Conservation (phyloP, 2,113 vertebrate species). For the Vulpes vulpes region DNA sequence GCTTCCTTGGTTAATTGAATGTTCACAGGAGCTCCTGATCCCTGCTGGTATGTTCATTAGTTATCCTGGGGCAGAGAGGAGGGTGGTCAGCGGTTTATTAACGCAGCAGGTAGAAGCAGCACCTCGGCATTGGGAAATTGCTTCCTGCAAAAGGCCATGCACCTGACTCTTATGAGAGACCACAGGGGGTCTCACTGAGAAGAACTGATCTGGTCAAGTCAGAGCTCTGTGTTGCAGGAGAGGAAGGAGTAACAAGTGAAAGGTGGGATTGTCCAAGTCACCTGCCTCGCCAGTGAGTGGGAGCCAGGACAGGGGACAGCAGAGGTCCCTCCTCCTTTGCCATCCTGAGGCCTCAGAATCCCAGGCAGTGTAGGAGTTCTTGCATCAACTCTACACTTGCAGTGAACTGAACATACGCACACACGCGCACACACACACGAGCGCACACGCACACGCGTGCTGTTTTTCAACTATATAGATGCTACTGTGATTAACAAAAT, state of each 20-base stretch:
- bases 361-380: accelerated
- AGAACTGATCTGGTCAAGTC: not conserved
- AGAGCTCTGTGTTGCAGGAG: not conserved
- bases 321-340: no score
- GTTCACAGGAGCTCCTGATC: not conserved
- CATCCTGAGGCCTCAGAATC: not conserved
- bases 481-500: not conserved
- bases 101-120: not conserved
- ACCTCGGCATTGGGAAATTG: not conserved
- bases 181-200: not conserved
- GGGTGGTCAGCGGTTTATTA: not conserved
- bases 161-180: not conserved
- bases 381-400: not conserved
- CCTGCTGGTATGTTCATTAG: constrained; percentile 62
- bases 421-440: not conserved
- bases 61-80: not conserved
- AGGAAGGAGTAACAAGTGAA: not conserved
- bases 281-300: accelerated
- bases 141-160: not conserved
- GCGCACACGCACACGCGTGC: not conserved
- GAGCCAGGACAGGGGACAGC: not conserved
- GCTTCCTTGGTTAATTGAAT: constrained; percentile 72
- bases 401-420: not conserved
- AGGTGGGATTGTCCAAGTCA: not conserved
- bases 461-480: not conserved